A percentile compares a stretch with the other conserved stretches of the same genome.
phyloP scores from a whole-genome alignment of 2,888 invertebrate genomes.

The Plebejus anna region DNA sequence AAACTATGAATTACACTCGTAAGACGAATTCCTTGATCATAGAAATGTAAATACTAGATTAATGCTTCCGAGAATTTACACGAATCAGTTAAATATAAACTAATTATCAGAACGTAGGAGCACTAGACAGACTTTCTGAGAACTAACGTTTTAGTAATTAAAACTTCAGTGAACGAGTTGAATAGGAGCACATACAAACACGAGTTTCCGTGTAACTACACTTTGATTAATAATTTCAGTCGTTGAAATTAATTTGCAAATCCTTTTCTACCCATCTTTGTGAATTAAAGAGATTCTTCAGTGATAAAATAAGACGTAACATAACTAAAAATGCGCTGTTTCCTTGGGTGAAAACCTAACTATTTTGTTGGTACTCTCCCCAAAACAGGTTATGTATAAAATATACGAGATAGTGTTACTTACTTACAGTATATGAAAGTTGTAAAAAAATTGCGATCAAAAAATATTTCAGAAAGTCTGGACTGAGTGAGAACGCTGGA shows the following conservation, averaged over 20 bases:
- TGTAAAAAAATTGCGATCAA: no score
- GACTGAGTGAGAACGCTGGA: neutral
- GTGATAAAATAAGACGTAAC: neutral
- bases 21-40: neutral
- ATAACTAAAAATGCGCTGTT: neutral
- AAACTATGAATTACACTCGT: neutral
- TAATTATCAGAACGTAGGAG: neutral
- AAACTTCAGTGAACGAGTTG: conserved; percentile 9
- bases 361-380: neutral
- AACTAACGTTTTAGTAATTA: neutral
- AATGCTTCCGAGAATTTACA: neutral
- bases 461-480: conserved; percentile 2
- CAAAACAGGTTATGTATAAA: neutral
- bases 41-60: neutral
- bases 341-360: neutral
- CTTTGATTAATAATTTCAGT: neutral
- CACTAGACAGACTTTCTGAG: conserved; percentile 14
- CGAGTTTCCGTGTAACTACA: neutral
- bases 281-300: neutral
- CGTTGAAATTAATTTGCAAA: neutral
- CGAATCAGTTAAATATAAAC: neutral
- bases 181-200: conserved; percentile 2
- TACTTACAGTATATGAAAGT: no score
- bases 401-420: no score
- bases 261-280: neutral